Evolutionary conservation across 2,113 vertebrate genomes (phyloP).

Genomic region (Athene cunicularia): DNA sequence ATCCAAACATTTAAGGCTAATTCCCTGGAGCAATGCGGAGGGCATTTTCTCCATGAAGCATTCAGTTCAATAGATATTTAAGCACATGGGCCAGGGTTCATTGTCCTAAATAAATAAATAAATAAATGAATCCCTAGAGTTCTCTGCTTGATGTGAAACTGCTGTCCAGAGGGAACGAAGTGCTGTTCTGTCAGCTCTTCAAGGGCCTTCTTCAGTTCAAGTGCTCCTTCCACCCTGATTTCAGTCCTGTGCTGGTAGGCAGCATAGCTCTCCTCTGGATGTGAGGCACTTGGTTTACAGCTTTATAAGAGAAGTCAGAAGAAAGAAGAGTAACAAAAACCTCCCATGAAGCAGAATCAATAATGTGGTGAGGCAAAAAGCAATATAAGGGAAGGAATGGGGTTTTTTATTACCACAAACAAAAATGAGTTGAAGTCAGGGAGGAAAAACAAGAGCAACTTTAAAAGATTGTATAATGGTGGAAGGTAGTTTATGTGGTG

Average conservation of each 20-base stretch:
- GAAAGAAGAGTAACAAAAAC: neutral
- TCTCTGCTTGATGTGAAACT: neutral
- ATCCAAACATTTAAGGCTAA: neutral
- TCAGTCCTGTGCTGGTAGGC: neutral
- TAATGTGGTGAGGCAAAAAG: slow-evolving; percentile 7
- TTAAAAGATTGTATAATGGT: neutral
- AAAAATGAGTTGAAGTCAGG: neutral
- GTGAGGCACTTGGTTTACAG: neutral
- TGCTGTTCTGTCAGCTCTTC: neutral
- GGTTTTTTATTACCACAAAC: neutral
- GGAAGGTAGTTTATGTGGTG: neutral
- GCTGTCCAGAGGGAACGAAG: neutral
- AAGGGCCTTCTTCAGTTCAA: neutral
- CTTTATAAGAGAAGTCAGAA: neutral
- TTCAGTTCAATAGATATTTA: neutral
- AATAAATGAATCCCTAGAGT: neutral
- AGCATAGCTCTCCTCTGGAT: neutral
- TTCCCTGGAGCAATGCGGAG: neutral
- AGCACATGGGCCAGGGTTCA: neutral
- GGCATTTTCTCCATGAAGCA: accelerated
- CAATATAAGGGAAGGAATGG: neutral
- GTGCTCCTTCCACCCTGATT: neutral
- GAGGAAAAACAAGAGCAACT: neutral
- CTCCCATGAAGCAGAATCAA: neutral
- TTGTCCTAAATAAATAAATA: neutral